These are phyloP conservation scores for Sciurus carolinensis DNA, from an alignment of 2,797 vertebrate genomes.

Conservation along the genomic window DNA sequence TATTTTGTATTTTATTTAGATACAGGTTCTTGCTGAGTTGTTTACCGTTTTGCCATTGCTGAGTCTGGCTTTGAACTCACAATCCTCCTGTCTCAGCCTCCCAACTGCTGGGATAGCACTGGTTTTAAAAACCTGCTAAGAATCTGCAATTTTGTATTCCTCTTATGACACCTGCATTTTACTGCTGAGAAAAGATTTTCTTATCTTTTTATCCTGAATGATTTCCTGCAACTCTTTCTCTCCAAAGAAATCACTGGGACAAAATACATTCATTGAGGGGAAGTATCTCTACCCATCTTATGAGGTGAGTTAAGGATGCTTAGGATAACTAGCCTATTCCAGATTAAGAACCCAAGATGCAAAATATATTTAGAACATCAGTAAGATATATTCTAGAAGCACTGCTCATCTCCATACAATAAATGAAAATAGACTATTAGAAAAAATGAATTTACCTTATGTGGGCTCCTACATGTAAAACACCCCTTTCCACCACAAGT, in stretches of 20 bases:
- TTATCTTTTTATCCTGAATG: background rate
- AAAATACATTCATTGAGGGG: background rate
- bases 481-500: background rate
- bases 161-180: fast-evolving
- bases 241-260: background rate
- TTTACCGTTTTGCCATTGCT: too few species aligned
- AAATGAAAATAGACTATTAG: background rate
- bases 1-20: too few species aligned
- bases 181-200: background rate
- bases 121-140: background rate
- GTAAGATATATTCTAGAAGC: background rate
- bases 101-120: background rate
- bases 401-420: background rate
- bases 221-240: background rate
- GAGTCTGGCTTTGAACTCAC: too few species aligned
- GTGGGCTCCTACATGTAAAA: background rate
- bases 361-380: background rate
- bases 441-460: background rate
- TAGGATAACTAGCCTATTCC: background rate
- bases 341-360: background rate
- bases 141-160: background rate
- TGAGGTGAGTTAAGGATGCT: background rate
- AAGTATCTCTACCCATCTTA: background rate
- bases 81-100: too few species aligned
- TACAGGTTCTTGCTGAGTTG: too few species aligned